phyloP scores from a whole-genome alignment of 2,797 vertebrate genomes.

The Spinus olivaceus region DNA sequence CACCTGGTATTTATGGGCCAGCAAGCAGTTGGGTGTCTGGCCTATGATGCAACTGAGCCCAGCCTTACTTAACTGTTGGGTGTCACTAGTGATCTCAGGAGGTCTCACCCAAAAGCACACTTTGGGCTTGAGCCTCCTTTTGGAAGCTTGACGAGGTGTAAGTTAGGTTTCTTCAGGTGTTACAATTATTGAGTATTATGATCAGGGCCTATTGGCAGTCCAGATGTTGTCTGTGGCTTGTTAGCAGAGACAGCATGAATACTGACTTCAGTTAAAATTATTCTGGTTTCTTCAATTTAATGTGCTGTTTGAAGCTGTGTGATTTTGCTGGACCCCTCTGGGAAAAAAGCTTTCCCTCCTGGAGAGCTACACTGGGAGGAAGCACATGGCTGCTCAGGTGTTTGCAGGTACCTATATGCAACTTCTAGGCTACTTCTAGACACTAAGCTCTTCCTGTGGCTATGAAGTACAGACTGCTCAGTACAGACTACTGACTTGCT shows the following conservation, averaged over 20 bases:
- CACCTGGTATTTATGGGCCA: neutral
- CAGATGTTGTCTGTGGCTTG: neutral
- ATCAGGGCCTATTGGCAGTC: neutral
- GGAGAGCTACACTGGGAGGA: neutral
- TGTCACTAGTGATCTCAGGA: neutral
- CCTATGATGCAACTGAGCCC: neutral
- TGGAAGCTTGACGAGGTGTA: neutral
- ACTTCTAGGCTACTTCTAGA: neutral
- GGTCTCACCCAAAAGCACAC: neutral
- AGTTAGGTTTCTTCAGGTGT: neutral
- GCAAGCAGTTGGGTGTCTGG: neutral
- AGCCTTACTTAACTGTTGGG: neutral
- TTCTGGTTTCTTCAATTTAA: neutral
- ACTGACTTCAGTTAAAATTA: neutral
- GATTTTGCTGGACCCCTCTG: neutral
- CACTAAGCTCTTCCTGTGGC: neutral
- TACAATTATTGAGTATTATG: neutral
- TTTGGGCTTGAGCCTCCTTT: neutral
- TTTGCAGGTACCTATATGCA: neutral
- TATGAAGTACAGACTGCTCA: neutral
- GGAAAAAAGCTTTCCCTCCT: neutral
- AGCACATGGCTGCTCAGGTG: neutral
- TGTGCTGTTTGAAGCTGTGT: fast-evolving
- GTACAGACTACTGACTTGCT: neutral
- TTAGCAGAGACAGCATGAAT: neutral